These are phyloP conservation scores for Drosophila colorata DNA, from an alignment of 2,888 invertebrate species.

Conservation along the genomic window DNA sequence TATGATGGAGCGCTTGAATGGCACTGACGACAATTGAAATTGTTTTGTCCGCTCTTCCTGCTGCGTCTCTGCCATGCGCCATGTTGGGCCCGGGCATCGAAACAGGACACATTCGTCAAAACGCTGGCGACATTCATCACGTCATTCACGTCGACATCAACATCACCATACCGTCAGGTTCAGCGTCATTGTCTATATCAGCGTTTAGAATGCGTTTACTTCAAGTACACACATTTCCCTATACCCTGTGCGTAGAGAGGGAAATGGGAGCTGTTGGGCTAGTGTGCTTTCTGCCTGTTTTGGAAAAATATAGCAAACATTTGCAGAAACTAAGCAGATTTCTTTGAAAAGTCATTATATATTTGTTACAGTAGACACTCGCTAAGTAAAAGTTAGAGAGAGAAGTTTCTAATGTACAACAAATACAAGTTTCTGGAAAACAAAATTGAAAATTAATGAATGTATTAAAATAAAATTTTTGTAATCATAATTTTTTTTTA, in stretches of 20 bases:
- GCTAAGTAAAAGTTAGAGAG: no score
- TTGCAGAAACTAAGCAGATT: no score
- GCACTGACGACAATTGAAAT: conserved; percentile 73
- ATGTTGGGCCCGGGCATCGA: conserved; percentile 9
- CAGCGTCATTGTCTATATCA: conserved; percentile 36
- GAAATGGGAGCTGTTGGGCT: background rate
- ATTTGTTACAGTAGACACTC: no score
- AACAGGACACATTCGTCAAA: conserved; percentile 70
- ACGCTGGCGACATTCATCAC: conserved; percentile 75
- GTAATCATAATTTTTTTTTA: no score
- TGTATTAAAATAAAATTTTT: no score
- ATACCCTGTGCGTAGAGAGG: background rate
- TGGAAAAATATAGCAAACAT: no score
- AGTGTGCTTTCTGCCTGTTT: background rate
- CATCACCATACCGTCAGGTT: conserved; percentile 28
- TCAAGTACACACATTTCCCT: conserved; percentile 27
- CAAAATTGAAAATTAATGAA: no score
- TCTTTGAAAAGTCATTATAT: no score
- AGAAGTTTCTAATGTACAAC: no score
- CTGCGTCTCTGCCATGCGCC: background rate
- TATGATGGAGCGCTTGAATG: conserved; percentile 67
- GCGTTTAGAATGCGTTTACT: conserved; percentile 72
- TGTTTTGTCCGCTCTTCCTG: conserved; percentile 50
- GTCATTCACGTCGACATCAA: conserved; percentile 70
- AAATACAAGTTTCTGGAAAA: no score